phyloP scores from a whole-genome alignment of 2,797 vertebrate species.

The Periparus ater region DNA sequence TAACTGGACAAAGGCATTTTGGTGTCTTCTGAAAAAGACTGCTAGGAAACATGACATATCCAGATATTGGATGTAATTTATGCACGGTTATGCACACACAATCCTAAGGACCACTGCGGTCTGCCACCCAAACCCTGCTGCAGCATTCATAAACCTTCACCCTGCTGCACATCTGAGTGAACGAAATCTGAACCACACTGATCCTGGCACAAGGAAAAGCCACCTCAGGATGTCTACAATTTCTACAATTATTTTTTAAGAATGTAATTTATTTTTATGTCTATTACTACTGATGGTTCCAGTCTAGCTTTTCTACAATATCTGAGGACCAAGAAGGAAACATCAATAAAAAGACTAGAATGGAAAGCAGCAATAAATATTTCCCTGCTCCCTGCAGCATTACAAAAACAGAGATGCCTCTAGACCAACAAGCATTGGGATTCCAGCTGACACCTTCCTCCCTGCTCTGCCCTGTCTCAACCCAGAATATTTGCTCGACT shows the following conservation, averaged over 20 bases:
- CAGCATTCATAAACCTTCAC: neutral
- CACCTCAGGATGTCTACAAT: neutral
- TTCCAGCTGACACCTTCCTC: neutral
- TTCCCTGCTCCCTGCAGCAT: neutral
- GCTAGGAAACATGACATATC: neutral
- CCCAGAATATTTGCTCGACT: neutral
- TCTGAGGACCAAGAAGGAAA: neutral
- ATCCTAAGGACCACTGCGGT: neutral
- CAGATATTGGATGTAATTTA: neutral
- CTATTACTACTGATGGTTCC: neutral
- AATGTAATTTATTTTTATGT: neutral
- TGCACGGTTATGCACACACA: neutral
- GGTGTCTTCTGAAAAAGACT: neutral
- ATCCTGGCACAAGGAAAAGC: neutral
- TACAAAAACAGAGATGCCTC: neutral
- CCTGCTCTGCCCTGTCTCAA: neutral
- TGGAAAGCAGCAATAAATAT: neutral
- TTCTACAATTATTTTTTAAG: neutral
- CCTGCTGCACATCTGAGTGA: neutral
- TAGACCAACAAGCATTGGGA: neutral
- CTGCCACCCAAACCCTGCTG: neutral
- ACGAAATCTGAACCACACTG: neutral
- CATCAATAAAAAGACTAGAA: neutral
- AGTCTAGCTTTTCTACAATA: neutral
- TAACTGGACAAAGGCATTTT: neutral